Conservation (phyloP, 2,113 vertebrate species). For the Promerops cafer region DNA sequence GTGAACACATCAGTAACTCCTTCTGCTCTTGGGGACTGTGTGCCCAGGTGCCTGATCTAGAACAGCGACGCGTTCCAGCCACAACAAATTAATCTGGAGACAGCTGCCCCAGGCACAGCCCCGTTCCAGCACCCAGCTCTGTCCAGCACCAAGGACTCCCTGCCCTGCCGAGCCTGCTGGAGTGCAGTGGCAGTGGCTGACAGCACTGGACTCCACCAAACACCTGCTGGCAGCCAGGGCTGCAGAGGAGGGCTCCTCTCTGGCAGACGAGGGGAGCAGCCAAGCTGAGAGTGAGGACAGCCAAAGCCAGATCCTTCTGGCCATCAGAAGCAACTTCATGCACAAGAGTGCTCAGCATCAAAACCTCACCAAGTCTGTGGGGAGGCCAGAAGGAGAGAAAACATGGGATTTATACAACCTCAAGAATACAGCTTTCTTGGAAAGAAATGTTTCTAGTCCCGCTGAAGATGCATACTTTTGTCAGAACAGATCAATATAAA, state of each 20-base stretch:
- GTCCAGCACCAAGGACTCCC: not conserved
- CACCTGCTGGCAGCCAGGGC: not conserved
- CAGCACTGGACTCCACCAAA: not conserved
- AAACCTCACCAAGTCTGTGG: fast-evolving
- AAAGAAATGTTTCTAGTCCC: not conserved
- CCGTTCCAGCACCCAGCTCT: not conserved
- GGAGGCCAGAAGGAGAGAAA: not conserved
- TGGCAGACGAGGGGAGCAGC: not conserved
- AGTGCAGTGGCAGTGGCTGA: fast-evolving
- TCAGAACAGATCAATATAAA: not conserved
- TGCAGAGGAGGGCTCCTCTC: not conserved
- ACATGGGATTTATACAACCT: fast-evolving
- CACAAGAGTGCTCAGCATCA: not conserved
- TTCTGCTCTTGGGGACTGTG: not conserved
- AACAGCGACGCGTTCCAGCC: not conserved
- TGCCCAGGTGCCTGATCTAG: not conserved
- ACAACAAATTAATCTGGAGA: not conserved
- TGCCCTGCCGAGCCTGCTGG: not conserved
- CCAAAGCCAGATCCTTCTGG: not conserved
- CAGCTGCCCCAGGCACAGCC: not conserved
- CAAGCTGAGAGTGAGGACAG: not conserved
- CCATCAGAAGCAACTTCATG: not conserved
- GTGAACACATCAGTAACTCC: not conserved
- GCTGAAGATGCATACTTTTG: not conserved
- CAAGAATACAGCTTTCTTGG: not conserved